Base-by-base conservation (phyloP, 2,113 vertebrate species). In the Amia ocellicauda region DNA sequence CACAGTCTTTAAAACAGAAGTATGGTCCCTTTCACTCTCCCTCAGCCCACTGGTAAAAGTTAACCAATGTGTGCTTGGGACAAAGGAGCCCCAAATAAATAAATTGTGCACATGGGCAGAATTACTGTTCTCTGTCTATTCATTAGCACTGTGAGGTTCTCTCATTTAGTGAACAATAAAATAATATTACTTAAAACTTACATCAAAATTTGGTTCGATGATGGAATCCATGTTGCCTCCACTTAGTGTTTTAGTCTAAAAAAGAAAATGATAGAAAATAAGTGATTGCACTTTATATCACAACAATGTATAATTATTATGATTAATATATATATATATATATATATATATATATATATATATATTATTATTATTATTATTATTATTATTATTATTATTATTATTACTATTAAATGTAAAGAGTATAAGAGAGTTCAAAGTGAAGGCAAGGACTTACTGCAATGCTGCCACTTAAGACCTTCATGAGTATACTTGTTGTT, bases 191-290 rank as follows among this genome's bases (percentile, higher is more conserved):
- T n/a, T n/a, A 67, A 60, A 69, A 74, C 90, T 94, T 83, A 98
- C 94, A 79, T 94, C 87, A 59, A 77, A 72, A 56, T 83, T 85
- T 73, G 78, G 74, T 66, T 86, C 89, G 4, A 85, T 89, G 42
- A 89, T 64, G 42, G 77, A 75, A 56, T 96, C 94, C 94, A 95
- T 97, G 31, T 89, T 84, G 63, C 78, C 88, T 80, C 79, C 85
- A 75, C 83, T 89, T 84, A 94, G 89, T 78, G 86, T 88, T 92
- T 99, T 99, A 67, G 89, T 83, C 94, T 99, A 52, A 57, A 78
- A 53, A 77, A 29, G 69, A 67, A 74, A 51, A 22, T 67, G 29
- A 56, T 29, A 20, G 7, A 19, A 2, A 58, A 29, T 57, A 36
- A 53, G 3, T 14, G 13, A 8, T 7, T 31, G 29, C 54, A 57